Evolutionary conservation across 2,797 vertebrate genomes (phyloP).

Genomic region (Phylloscopus collybita): DNA sequence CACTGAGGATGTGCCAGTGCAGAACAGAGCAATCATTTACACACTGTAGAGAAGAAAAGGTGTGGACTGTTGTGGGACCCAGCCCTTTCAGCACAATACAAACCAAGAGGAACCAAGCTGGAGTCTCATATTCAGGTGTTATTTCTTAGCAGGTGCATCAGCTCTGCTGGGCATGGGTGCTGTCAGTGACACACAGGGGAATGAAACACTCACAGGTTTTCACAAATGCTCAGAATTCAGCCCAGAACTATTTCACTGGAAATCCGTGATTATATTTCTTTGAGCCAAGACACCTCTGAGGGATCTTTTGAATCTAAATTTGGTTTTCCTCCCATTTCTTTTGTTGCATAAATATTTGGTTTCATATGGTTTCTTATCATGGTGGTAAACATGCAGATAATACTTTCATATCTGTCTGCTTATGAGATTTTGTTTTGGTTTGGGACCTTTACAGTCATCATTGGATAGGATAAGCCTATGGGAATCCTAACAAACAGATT

Average conservation of each 20-base stretch:
- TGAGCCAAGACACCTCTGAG: neutral
- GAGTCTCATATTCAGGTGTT: neutral
- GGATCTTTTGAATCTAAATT: neutral
- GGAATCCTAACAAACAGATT: neutral
- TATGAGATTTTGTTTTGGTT: neutral
- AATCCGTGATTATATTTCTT: neutral
- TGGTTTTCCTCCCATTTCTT: neutral
- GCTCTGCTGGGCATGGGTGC: neutral
- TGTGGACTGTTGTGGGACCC: neutral
- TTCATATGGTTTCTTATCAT: neutral
- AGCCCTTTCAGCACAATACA: neutral
- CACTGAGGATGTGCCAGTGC: fast-evolving
- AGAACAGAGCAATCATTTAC: fast-evolving
- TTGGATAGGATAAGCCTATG: neutral
- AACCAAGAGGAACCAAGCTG: neutral
- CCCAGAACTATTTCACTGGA: neutral
- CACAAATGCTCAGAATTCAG: neutral
- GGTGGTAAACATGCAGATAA: neutral
- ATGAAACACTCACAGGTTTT: neutral
- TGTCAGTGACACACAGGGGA: fast-evolving
- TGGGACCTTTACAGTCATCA: neutral
- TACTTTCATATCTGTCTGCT: neutral
- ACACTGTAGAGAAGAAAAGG: neutral
- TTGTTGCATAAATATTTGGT: neutral
- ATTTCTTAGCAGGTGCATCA: neutral